Conservation (phyloP, 2,797 vertebrate genomes). For the Fistularia tabacaria region DNA sequence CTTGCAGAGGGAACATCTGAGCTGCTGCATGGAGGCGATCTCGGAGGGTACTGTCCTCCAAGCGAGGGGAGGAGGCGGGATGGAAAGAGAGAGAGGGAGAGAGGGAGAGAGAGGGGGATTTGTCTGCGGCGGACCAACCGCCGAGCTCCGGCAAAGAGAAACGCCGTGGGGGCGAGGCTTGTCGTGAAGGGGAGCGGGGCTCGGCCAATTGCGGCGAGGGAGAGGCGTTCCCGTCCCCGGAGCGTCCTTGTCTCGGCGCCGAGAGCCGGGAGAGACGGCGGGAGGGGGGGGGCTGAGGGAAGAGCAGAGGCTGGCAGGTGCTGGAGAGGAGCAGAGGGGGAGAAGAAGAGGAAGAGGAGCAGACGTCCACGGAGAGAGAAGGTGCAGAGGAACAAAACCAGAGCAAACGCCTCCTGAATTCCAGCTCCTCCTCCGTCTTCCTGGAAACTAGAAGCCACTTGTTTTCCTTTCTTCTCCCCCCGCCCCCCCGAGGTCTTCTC, state of each 20-base stretch:
- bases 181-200: conserved; percentile 7
- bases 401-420: neutral
- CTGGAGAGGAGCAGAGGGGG: conserved; percentile 3
- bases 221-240: conserved; percentile 52
- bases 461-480: conserved; percentile 12
- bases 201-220: conserved; percentile 51
- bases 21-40: too few species aligned
- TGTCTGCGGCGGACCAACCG: too few species aligned
- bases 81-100: too few species aligned
- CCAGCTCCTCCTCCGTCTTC: neutral
- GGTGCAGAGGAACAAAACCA: too few species aligned
- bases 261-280: conserved; percentile 44
- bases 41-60: too few species aligned
- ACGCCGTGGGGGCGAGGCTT: conserved; percentile 40
- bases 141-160: too few species aligned
- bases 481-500: conserved; percentile 12
- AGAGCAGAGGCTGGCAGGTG: conserved; percentile 51
- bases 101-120: conserved; percentile 18
- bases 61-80: too few species aligned
- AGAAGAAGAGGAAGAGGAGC: too few species aligned
- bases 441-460: conserved; percentile 21
- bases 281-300: conserved; percentile 40
- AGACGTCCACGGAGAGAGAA: too few species aligned
- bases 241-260: conserved; percentile 60
- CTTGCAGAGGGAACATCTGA: too few species aligned